Conservation (phyloP, 2,888 invertebrate genomes). For the Drosophila ustulata region DNA sequence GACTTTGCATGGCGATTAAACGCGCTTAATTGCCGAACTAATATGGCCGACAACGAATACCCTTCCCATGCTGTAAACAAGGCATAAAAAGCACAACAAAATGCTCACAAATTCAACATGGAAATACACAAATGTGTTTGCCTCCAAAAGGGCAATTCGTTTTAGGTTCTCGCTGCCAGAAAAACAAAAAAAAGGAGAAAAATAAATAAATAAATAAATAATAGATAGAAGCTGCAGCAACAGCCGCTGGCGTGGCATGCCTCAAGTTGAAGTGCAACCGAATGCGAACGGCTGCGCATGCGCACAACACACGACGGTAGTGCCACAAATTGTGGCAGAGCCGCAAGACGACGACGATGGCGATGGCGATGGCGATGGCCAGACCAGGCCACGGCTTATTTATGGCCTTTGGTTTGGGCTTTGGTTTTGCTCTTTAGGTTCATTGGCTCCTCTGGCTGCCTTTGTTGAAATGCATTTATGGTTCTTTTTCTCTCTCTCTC, state of each 20-base stretch:
- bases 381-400: constrained; percentile 62
- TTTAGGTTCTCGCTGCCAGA: constrained; percentile 25
- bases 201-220: constrained; percentile 25
- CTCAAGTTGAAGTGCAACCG: constrained; percentile 76
- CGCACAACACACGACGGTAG: constrained; percentile 62
- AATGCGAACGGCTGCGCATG: constrained; percentile 71
- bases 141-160: constrained; percentile 50
- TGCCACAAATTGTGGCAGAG: constrained; percentile 3
- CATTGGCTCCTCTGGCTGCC: constrained; percentile 72
- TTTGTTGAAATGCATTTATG: constrained; percentile 79
- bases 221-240: constrained; percentile 44
- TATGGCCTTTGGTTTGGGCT: constrained; percentile 71
- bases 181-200: constrained; percentile 7
- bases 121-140: constrained; percentile 51
- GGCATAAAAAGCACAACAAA: constrained; percentile 45
- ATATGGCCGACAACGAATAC: constrained; percentile 21
- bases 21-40: neutral
- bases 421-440: constrained; percentile 72
- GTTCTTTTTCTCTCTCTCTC: constrained; percentile 39
- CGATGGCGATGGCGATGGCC: constrained; percentile 18
- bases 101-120: constrained; percentile 38
- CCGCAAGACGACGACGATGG: constrained; percentile 10
- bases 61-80: constrained; percentile 16
- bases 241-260: constrained; percentile 60
- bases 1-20: too few species aligned